phyloP scores from a whole-genome alignment of 2,113 vertebrate species.

The Zosterops pallidus region DNA sequence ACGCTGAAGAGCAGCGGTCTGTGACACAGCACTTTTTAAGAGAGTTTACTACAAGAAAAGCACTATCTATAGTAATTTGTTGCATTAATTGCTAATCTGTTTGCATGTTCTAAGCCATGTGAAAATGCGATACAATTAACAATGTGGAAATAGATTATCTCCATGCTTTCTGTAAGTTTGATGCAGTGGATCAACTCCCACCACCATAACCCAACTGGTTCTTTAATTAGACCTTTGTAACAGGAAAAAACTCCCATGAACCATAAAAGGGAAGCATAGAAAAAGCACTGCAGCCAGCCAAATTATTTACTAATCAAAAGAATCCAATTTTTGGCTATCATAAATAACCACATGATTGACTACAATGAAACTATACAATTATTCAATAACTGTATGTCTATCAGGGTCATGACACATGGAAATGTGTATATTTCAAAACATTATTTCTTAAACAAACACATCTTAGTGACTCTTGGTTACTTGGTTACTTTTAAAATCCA shows the following conservation, averaged over 20 bases:
- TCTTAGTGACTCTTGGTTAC: background rate
- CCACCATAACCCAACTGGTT: background rate
- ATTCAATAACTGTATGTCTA: background rate
- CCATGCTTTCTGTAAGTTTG: background rate
- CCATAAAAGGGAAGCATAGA: background rate
- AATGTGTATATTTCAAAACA: background rate
- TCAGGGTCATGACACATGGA: background rate
- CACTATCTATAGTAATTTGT: background rate
- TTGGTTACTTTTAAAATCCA: background rate
- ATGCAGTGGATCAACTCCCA: background rate
- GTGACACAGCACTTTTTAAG: background rate
- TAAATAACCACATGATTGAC: background rate
- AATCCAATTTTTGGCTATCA: background rate
- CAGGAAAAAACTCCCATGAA: background rate
- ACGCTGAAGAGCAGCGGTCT: too few species aligned
- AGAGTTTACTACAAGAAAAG: background rate
- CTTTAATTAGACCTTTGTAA: background rate
- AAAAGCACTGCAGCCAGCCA: background rate
- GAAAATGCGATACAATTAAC: background rate
- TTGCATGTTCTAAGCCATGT: background rate
- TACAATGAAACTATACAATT: background rate
- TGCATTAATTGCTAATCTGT: background rate
- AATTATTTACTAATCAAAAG: background rate
- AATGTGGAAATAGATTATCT: background rate
- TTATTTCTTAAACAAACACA: background rate